Evolutionary conservation across 2,888 invertebrate species (phyloP).

Genomic region (Ornithoptera alexandrae): DNA sequence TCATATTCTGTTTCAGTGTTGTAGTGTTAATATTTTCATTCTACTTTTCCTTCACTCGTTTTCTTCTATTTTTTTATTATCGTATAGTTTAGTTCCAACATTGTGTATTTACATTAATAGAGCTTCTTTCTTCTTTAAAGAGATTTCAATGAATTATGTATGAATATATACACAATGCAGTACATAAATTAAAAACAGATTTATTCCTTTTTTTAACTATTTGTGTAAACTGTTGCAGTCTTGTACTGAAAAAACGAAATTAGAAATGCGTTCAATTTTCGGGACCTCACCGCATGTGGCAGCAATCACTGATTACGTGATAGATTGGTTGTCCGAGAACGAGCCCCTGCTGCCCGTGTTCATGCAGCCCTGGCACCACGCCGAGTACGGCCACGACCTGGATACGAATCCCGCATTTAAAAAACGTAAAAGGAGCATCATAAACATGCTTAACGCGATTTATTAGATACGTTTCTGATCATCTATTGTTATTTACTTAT

Average conservation of each 20-base stretch:
- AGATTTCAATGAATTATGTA: no score
- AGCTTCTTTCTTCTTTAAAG: no score
- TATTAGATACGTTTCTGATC: slow-evolving; percentile 29
- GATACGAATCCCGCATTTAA: slow-evolving; percentile 45
- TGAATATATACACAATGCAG: no score
- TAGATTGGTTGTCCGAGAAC: slow-evolving; percentile 64
- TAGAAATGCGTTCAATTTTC: slow-evolving; percentile 50
- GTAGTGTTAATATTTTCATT: no score
- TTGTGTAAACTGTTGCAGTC: slow-evolving; percentile 37
- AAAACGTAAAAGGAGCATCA: slow-evolving; percentile 35
- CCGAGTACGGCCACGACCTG: slow-evolving; percentile 42
- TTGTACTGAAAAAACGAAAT: slow-evolving; percentile 35
- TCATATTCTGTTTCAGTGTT: no score
- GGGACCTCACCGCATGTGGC: slow-evolving; percentile 58
- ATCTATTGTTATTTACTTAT: background rate
- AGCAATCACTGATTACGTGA: slow-evolving; percentile 59
- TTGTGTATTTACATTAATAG: no score
- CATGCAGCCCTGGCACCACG: slow-evolving; percentile 47
- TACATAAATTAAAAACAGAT: background rate
- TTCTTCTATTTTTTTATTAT: no score
- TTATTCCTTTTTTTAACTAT: background rate
- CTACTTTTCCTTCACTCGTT: no score
- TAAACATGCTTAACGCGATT: slow-evolving; percentile 42
- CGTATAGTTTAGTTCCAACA: no score
- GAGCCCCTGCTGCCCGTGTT: slow-evolving; percentile 63